phyloP scores from a whole-genome alignment of 2,888 invertebrate genomes.

The Buathra laborator region DNA sequence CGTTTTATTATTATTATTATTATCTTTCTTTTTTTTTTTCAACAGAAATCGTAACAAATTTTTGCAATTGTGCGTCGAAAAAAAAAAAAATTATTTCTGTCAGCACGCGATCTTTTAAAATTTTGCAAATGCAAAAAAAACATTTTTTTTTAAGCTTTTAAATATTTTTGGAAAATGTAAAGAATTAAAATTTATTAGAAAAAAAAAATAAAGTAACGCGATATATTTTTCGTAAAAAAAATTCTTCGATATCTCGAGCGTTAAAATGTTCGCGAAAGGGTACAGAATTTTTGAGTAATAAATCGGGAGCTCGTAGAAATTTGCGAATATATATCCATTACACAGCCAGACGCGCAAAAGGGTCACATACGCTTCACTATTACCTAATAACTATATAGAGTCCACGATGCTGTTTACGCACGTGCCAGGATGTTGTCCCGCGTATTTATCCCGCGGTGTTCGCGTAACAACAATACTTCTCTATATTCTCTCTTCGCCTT shows the following conservation, averaged over 20 bases:
- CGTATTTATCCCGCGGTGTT: slow-evolving; percentile 40
- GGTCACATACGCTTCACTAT: slow-evolving; percentile 64
- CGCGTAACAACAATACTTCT: slow-evolving; percentile 49
- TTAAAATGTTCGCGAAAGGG: too few relatives aligned
- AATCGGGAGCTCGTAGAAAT: slow-evolving; percentile 52
- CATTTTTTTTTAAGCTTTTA: not conserved
- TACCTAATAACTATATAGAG: slow-evolving; percentile 71
- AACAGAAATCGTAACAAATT: not conserved
- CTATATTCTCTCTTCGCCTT: slow-evolving; percentile 50
- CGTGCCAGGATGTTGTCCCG: slow-evolving; percentile 83
- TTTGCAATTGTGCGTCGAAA: not conserved
- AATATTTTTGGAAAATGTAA: too few relatives aligned
- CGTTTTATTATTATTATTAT: too few relatives aligned
- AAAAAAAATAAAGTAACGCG: too few relatives aligned
- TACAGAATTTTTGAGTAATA: not conserved
- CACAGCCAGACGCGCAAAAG: slow-evolving; percentile 26
- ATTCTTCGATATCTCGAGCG: not conserved
- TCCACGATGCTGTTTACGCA: slow-evolving; percentile 80
- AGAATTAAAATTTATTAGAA: too few relatives aligned
- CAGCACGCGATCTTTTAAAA: too few relatives aligned
- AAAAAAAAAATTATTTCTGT: not conserved
- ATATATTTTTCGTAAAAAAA: not conserved
- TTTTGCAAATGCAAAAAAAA: too few relatives aligned
- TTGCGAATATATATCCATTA: slow-evolving; percentile 73
- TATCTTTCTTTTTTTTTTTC: slow-evolving; percentile 15